Evolutionary conservation across 2,888 invertebrate genomes (phyloP).

Genomic region (Cephus sareptanus): DNA sequence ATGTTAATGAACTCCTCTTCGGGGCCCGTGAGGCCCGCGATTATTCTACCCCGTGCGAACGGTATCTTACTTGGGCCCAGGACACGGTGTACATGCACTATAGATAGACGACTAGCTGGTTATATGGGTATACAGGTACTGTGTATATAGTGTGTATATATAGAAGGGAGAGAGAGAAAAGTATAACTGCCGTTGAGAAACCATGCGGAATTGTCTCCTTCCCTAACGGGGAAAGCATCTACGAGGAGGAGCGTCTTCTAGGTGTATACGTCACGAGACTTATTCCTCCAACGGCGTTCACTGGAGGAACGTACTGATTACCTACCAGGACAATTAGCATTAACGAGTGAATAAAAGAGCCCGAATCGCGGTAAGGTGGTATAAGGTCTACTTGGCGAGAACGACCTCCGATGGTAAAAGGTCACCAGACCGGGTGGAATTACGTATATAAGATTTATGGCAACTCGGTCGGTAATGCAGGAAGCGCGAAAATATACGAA

Average conservation of each 20-base stretch:
- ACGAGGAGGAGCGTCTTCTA: background rate
- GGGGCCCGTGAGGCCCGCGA: conserved; percentile 1
- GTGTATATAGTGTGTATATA: too few relatives aligned
- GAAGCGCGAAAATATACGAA: background rate
- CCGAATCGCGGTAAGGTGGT: background rate
- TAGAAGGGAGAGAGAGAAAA: too few relatives aligned
- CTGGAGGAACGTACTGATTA: background rate
- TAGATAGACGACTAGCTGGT: background rate
- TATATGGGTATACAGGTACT: background rate
- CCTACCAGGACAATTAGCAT: background rate
- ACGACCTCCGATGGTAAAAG: background rate
- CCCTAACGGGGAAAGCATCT: background rate
- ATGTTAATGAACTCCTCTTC: conserved; percentile 21
- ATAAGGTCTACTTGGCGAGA: background rate
- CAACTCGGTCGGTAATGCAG: background rate
- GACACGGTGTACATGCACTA: background rate
- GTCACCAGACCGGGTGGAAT: background rate
- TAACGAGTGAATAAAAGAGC: background rate
- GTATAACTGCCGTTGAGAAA: background rate
- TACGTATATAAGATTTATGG: background rate
- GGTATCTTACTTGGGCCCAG: background rate
- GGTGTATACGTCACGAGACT: background rate
- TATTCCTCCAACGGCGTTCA: background rate
- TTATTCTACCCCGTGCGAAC: background rate
- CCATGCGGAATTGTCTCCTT: background rate